phyloP scores from a whole-genome alignment of 2,113 vertebrate genomes.

The Mustelus asterias region DNA sequence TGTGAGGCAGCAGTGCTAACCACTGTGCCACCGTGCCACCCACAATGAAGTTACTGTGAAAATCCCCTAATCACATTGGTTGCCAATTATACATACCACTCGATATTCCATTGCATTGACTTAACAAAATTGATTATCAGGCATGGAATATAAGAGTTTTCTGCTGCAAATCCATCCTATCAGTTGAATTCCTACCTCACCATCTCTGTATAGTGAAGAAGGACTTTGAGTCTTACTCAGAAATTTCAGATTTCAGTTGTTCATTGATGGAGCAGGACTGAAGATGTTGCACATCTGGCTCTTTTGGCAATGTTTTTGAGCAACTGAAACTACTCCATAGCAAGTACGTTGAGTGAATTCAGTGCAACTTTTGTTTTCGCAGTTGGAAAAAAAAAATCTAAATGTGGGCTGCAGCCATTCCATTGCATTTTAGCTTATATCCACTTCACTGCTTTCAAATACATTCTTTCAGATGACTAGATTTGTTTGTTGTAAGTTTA shows the following conservation, averaged over 20 bases:
- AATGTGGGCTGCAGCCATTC: neutral
- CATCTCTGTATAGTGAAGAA: too few relatives aligned
- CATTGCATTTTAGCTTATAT: neutral
- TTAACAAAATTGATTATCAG: neutral
- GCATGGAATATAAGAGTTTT: neutral
- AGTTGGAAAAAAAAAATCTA: neutral
- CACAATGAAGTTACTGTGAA: too few relatives aligned
- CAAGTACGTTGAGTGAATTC: neutral
- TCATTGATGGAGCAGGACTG: neutral
- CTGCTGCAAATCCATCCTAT: neutral
- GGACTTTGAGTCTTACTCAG: neutral
- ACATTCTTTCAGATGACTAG: neutral
- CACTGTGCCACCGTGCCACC: too few relatives aligned
- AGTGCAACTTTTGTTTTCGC: neutral
- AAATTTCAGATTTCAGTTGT: neutral
- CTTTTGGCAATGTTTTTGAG: neutral
- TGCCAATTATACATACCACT: neutral
- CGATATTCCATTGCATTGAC: neutral
- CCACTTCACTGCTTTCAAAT: neutral
- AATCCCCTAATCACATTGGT: neutral
- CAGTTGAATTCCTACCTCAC: neutral
- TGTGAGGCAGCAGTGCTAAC: too few relatives aligned
- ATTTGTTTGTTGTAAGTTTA: neutral
- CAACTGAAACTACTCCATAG: neutral
- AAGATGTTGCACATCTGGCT: neutral